Conservation (phyloP, 2,113 vertebrate genomes). For the Guaruba guarouba region DNA sequence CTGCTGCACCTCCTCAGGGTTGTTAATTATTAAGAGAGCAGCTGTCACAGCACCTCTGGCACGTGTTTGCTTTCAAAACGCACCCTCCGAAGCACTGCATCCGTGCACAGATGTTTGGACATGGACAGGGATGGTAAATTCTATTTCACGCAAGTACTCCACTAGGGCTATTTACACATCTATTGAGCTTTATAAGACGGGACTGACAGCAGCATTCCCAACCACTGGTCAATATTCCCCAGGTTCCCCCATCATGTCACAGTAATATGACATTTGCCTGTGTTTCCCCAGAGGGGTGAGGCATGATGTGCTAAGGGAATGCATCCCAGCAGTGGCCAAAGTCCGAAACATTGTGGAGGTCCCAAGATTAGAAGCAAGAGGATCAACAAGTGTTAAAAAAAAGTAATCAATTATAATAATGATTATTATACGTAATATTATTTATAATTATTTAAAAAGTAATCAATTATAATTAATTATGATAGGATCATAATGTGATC, state of each 20-base stretch:
- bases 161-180: accelerated
- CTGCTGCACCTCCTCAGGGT: not conserved
- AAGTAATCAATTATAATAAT: not conserved
- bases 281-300: not conserved
- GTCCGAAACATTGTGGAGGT: not conserved
- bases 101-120: not conserved
- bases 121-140: not conserved
- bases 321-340: not conserved
- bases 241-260: not conserved
- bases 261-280: not conserved
- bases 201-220: not conserved
- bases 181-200: not conserved
- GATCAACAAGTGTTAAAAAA: not conserved
- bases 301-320: not conserved
- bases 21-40: not conserved
- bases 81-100: not conserved
- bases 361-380: not conserved
- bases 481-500: not conserved
- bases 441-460: not conserved
- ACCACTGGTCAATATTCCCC: not conserved
- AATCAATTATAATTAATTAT: not conserved
- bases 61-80: not conserved
- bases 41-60: slow-evolving; percentile 1
- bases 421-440: not conserved
- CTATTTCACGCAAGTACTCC: not conserved